phyloP scores from a whole-genome alignment of 2,888 invertebrate species.

The Thereva unica region DNA sequence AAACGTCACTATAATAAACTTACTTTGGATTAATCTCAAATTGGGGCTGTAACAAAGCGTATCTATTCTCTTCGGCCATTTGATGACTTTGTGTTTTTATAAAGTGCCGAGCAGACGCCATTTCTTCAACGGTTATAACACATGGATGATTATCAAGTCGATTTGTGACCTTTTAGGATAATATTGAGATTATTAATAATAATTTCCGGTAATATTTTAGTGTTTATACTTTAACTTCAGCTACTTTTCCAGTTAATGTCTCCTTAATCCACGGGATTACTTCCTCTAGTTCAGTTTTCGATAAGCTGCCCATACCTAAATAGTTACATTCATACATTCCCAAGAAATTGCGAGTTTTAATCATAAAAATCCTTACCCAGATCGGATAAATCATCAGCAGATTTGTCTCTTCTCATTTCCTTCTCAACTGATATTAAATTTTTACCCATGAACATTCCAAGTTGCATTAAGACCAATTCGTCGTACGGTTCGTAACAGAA shows the following conservation, averaged over 20 bases:
- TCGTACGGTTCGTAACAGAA: conserved; percentile 98
- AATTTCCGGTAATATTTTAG: not conserved
- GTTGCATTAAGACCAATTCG: conserved; percentile 89
- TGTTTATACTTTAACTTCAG: conserved; percentile 71
- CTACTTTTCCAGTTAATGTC: conserved; percentile 77
- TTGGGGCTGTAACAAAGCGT: conserved; percentile 84
- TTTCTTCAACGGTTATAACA: conserved; percentile 92
- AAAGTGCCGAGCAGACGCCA: conserved; percentile 95
- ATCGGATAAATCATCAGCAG: conserved; percentile 63
- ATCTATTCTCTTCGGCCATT: conserved; percentile 82
- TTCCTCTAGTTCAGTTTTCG: conserved; percentile 75
- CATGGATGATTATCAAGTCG: conserved; percentile 90
- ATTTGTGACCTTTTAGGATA: conserved; percentile 63
- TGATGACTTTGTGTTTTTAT: conserved; percentile 84
- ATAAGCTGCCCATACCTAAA: conserved; percentile 68
- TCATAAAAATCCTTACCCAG: conserved; percentile 54
- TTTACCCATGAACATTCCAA: conserved; percentile 74
- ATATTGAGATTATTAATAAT: not conserved
- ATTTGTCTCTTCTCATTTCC: conserved; percentile 79
- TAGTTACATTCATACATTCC: not conserved
- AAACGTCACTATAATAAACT: conserved; percentile 45
- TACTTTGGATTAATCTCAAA: conserved; percentile 93
- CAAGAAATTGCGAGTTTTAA: not conserved
- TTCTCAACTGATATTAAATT: conserved; percentile 88
- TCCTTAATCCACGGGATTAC: conserved; percentile 79